Base-by-base conservation (phyloP, 64 coral and sea anemone species). In the Trachythela sp. region DNA sequence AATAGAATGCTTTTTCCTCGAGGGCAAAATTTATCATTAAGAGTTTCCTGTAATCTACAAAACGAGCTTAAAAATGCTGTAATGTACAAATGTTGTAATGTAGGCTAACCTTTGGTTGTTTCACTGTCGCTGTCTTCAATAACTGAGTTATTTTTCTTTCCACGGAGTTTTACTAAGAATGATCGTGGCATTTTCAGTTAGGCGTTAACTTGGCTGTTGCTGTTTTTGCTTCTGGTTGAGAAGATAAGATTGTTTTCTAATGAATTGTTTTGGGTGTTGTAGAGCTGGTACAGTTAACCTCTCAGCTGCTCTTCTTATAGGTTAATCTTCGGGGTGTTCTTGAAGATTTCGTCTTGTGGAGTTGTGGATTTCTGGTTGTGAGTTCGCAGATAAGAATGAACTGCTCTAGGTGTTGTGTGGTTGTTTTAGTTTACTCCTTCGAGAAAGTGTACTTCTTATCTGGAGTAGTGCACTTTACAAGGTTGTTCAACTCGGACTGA, bases 141-240 rank as follows among this genome's bases (percentile, higher is more conserved):
- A 26, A 89, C 24, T 8, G 86, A 85, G 37, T 24, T 48, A 24
- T 60, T 43, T 71, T 85, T 85, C 88, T 77, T 91, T 89, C 92
- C 92, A 90, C 94, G 94, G 48, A 94, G 92, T 58, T 99, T 99
- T 24, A 99, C 95, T 35, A 99, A 89, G 92, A 99, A 99, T 59
- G 95, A 99, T 84, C 95, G 93, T 48, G 95, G 95, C 95, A 99
- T 99, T 6, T 86, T 92, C 48, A 22, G 91, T n/a, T 91, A 90
- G 94, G 89, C 92, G 91, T 94, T 41, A 59, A 70, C 48, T 92
- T 90, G 86, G 58, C 92, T 92, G 86, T 94, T 92, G 88, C 86
- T 89, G 90, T 42, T 51, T 85, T 48, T 13, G 84, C 92, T 86
- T 72, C 84, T 88, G 60, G n/a, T n/a, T n/a, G n/a, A n/a, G n/a